Evolutionary conservation across 2,888 invertebrate species (phyloP), one percentile per base, ranked within the genome.

Genomic region (Tenodera sinensis): DNA sequence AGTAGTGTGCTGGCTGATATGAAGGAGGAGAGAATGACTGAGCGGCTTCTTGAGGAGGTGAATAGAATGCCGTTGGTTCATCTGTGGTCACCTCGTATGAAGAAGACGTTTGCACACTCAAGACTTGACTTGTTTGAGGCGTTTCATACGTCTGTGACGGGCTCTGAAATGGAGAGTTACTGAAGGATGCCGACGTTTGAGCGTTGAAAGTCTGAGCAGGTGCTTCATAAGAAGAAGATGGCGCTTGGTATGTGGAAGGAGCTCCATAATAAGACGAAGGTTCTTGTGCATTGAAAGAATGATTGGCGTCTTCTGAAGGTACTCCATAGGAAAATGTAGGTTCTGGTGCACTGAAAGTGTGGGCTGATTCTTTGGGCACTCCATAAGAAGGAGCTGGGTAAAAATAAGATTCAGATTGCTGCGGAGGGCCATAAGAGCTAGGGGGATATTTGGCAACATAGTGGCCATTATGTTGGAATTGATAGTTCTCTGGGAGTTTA

Each of bases 391-490:
- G 20, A 71, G 54, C 54, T 20, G 54, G 54, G 4, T 15, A 71
- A 25, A 20, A 2, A 20, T 15, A 20, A 6, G 15, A 71, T 25
- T 71, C 6, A 25, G 54, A 20, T 71, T 71, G 54, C 25, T 71
- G 20, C 20, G 20, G 20, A 20, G 54, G 20, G 0, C 54, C 54
- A 20, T 71, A 71, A 20, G 54, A 71, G 25, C 54, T 71, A 25
- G 54, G 20, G 14, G 54, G 54, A 20, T 86, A 86, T 12, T 86
- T 28, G 25, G 81, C 25, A n/a, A 89, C 88, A 83, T 89, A 89
- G 0, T 88, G 89, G 27, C 83, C 81, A 20, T 83, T 88, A 42
- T 88, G 85, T 34, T 89, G 84, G 81, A 89, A 81, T 83, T 88
- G 88, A 82, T 85, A 89, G 27, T 88, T 88, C 4, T 83, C 82